Base-by-base conservation (phyloP, 2,113 vertebrate species). In the Saguinus imperator region DNA sequence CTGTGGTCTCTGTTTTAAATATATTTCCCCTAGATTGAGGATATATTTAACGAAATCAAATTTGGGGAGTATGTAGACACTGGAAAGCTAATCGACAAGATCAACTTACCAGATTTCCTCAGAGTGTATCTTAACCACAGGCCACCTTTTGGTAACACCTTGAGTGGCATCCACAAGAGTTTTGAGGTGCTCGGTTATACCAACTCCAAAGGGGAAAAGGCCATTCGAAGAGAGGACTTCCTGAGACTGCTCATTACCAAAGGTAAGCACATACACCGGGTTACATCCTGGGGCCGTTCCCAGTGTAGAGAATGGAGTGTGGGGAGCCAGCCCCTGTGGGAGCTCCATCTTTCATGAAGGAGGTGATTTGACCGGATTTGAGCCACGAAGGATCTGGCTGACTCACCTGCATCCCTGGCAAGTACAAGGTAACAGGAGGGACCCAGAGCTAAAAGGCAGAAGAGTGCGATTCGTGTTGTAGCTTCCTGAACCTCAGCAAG, bases 41-140 rank as follows among this genome's bases (percentile, higher is more conserved):
- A 99, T 94, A 99, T 99, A 97, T 98, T 99, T 89, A 99, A 99
- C 1, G 99, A 99, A 97, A 97, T 99, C 80, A 99, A 99, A 97
- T 99, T 99, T 97, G 99, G 99, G 92, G 98, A 99, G 45, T 99
- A 99, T 27, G 99, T 97, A 1, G 99, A 99, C 95, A 99, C 99
- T 0, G 99, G 99, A 73, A 98, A 99, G 87, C 98, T 99, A 81
- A 98, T 99, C 52, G 99, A 98, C 8, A 97, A 99, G 80, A 99
- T 99, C 43, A 98, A 98, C 97, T 97, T 99, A 75, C 99, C 97
- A 6, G 99, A 99, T 94, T 99, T 99, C 89, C 98, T 99, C 98
- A 99, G 99, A 97, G 98, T 99, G 43, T 99, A 99, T 72, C 83
- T 99, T 76, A 99, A 99, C 94, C 99, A 99, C 91, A 98, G 99